Evolutionary conservation across 2,113 vertebrate species (phyloP).

Genomic region (Pteruthius melanotis): DNA sequence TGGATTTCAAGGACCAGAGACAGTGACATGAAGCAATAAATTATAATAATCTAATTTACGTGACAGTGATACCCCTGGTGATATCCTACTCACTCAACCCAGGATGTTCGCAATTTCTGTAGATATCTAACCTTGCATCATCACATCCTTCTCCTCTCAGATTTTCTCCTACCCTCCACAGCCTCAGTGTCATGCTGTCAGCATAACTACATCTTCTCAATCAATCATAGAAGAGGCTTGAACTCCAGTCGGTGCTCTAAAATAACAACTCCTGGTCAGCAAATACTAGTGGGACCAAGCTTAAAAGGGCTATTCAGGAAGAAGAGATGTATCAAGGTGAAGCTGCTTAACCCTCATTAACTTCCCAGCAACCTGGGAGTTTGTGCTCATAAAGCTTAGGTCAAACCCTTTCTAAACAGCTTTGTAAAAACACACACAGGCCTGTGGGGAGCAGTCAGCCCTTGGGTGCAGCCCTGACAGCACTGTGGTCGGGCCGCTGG

Average conservation of each 20-base stretch:
- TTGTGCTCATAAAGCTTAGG: not conserved
- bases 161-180: not conserved
- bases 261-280: not conserved
- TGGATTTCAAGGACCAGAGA: not conserved
- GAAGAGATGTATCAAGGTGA: not conserved
- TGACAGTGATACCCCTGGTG: not conserved
- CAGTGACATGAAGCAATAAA: not conserved
- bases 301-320: not conserved
- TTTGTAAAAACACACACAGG: not conserved
- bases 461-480: rapidly evolving
- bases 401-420: not conserved
- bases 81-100: not conserved
- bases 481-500: rapidly evolving
- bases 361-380: not conserved
- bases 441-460: not conserved
- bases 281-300: not conserved
- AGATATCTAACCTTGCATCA: not conserved
- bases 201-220: not conserved
- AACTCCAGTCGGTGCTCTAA: rapidly evolving
- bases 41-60: not conserved
- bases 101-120: not conserved
- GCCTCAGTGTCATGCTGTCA: not conserved
- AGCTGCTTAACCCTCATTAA: not conserved
- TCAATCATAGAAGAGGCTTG: not conserved
- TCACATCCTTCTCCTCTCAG: not conserved